Percentiles rank a stretch among this genome's conserved stretches.
Conservation (phyloP, 2,888 invertebrate species). For the Aphelenchoides bicaudatus region DNA sequence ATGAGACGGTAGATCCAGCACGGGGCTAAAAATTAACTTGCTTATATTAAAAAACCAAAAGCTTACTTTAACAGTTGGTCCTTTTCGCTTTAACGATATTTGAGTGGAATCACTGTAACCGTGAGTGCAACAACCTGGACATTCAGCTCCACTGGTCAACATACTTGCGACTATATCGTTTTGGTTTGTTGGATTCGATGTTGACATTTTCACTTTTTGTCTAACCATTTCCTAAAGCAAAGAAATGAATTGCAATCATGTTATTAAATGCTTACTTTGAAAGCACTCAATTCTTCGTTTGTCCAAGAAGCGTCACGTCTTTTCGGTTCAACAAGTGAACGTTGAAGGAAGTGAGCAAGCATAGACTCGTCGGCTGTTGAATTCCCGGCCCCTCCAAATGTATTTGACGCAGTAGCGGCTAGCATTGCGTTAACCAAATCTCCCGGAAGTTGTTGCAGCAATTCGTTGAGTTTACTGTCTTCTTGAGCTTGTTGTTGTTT, state of each 20-base stretch:
- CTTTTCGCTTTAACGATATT: conserved; percentile 7
- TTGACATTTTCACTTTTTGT: conserved; percentile 7
- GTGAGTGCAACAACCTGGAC: conserved; percentile 9
- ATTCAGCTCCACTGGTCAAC: conserved; percentile 1
- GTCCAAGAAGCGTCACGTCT: conserved; percentile 21
- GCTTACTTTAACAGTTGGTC: not conserved
- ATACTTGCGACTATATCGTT: conserved; percentile 7
- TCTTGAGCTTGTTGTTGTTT: too few species aligned
- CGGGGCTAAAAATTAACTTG: too few species aligned
- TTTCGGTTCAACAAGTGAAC: conserved; percentile 25
- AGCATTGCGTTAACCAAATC: conserved; percentile 1
- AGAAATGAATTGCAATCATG: not conserved
- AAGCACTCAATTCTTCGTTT: conserved; percentile 20
- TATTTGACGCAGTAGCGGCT: conserved; percentile 1
- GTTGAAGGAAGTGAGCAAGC: conserved; percentile 27
- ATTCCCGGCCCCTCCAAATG: not conserved
- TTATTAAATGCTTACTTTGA: conserved; percentile 24
- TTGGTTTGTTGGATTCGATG: conserved; percentile 7
- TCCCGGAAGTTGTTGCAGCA: conserved; percentile 2
- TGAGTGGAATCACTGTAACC: not conserved
- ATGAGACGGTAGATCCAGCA: not conserved
- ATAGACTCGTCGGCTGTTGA: conserved; percentile 22
- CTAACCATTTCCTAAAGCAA: conserved; percentile 1
- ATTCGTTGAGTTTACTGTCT: too few species aligned
- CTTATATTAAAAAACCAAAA: too few species aligned